Evolutionary conservation across 2,113 vertebrate species (phyloP), one percentile per base, ranked within the genome.

Genomic region (Atlantisia rogersi): DNA sequence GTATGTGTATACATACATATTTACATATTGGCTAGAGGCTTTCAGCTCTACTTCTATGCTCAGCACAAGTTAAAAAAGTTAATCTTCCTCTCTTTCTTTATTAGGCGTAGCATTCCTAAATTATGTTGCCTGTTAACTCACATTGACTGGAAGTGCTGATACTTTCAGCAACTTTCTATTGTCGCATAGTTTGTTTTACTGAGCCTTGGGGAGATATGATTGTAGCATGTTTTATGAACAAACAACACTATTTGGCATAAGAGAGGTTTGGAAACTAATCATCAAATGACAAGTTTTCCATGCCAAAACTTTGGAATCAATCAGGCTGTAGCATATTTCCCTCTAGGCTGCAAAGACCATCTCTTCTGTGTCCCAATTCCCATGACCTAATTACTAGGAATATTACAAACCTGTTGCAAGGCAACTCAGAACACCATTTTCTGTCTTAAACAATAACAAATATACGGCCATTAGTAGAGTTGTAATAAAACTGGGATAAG

Each of bases 391-490:
- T 95, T 90, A 93, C 24, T 79, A 44, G 56, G n/a, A 85, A 58
- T 91, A 85, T 63, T 76, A 85, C 65, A 60, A 89, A 84, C 42
- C 42, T 71, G 42, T 84, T 94, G 39, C 69, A 88, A 93, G 78
- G 84, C 67, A 90, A 56, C 52, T 90, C 53, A 52, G 50, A 92
- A 68, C 71, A 68, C 13, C 2, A 0, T 32, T 93, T 81, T 91
- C 74, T 92, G 32, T 88, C 70, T 93, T 88, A 62, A 79, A 79
- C 32, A 84, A 71, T 84, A 94, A 87, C 22, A 94, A 84, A 95
- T 88, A 75, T 39, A 44, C 58, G 29, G 29, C 18, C 26, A 18
- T 82, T 69, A 65, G 28, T 52, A 56, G 37, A 68, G 11, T 5
- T 85, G n/a, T 68, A 76, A 32, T 42, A 88, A 78, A 31, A 46